A percentile compares a stretch with the other conserved stretches of the same genome.
These are phyloP conservation scores for Drosophila triauraria DNA, from an alignment of 1,140 invertebrate species.

Conservation along the genomic window DNA sequence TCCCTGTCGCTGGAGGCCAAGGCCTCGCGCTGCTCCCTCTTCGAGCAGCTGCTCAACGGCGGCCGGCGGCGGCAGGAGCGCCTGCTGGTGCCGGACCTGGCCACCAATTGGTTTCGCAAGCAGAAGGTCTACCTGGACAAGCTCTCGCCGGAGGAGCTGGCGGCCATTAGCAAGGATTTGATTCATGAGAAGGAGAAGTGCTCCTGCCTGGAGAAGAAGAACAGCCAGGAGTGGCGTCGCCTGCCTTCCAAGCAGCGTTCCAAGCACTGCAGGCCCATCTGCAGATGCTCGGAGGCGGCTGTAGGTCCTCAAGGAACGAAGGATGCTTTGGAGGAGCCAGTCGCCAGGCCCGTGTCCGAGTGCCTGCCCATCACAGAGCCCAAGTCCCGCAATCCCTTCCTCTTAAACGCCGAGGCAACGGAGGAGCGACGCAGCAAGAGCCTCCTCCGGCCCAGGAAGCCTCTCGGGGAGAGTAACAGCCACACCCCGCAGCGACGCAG, in stretches of 20 bases:
- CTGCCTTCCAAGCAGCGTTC: not conserved
- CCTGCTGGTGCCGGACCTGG: constrained; percentile 69
- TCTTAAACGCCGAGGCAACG: not conserved
- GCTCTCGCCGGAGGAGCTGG: constrained; percentile 24
- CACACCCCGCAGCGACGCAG: not conserved
- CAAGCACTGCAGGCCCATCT: not conserved
- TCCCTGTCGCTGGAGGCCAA: not conserved
- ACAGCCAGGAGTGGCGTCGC: not conserved
- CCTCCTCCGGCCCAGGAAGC: not conserved
- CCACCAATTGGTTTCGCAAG: constrained; percentile 73
- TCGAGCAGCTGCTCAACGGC: constrained; percentile 47
- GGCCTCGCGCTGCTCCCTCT: constrained; percentile 4
- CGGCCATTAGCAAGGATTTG: not conserved
- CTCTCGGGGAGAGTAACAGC: not conserved
- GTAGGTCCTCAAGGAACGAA: not conserved
- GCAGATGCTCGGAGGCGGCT: not conserved
- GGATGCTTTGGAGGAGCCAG: not conserved
- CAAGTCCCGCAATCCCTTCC: constrained; percentile 13
- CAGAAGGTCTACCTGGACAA: constrained; percentile 61
- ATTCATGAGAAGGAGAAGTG: not conserved
- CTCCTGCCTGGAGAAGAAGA: not conserved
- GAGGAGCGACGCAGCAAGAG: not conserved
- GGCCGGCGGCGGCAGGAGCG: constrained; percentile 39
- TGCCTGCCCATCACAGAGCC: constrained; percentile 4
- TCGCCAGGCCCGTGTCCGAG: not conserved